phyloP scores from a whole-genome alignment of 2,888 invertebrate species.

The Sarcophaga carnaria region DNA sequence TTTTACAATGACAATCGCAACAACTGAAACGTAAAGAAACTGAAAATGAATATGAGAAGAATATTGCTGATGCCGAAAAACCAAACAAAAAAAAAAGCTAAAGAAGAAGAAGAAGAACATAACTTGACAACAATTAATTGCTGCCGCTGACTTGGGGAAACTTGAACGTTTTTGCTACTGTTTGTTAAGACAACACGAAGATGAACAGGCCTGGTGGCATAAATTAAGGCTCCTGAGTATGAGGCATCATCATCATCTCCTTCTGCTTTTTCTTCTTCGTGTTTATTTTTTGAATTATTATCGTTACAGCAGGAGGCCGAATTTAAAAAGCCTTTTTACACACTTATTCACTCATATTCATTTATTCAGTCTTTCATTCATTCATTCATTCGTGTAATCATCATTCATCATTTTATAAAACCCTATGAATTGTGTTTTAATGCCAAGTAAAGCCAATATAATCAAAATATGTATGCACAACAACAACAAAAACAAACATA shows the following conservation, averaged over 20 bases:
- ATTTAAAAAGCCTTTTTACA: not conserved
- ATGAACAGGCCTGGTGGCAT: no score
- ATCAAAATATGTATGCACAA: not conserved
- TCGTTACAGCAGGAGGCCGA: conserved; percentile 14
- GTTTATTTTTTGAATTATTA: conserved; percentile 24
- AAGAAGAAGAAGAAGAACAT: not conserved
- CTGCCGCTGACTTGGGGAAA: conserved; percentile 38
- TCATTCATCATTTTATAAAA: not conserved
- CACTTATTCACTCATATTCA: not conserved
- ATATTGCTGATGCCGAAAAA: not conserved
- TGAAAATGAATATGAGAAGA: not conserved
- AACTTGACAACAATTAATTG: conserved; percentile 64
- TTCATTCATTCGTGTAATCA: not conserved
- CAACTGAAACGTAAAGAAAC: not conserved
- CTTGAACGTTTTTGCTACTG: conserved; percentile 24
- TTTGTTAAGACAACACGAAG: not conserved
- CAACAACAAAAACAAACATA: not conserved
- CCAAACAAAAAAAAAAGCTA: not conserved
- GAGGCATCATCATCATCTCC: no score
- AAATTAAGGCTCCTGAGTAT: no score
- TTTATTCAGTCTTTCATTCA: not conserved
- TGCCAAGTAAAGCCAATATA: not conserved
- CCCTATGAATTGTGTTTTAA: not conserved
- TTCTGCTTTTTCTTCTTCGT: no score
- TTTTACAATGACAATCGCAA: not conserved